Evolutionary conservation across 2,113 vertebrate species (phyloP).

Genomic region (Sprattus sprattus): DNA sequence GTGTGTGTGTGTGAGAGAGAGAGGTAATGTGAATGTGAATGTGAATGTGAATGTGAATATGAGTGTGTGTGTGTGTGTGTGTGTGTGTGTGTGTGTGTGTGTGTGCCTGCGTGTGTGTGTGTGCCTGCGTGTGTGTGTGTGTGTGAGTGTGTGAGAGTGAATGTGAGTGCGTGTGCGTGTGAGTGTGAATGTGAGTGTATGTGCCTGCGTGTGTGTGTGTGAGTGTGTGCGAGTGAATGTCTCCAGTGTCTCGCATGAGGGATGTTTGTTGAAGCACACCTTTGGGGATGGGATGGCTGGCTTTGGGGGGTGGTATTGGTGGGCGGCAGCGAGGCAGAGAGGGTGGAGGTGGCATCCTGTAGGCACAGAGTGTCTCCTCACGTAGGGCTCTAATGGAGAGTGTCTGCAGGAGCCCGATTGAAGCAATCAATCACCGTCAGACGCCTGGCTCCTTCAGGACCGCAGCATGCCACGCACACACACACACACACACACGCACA

Average conservation of each 20-base stretch:
- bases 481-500: conserved; percentile 18
- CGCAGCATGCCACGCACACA: conserved; percentile 26
- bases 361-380: conserved; percentile 56
- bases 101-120: neutral
- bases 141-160: neutral
- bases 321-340: conserved; percentile 11
- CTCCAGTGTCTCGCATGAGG: neutral
- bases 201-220: neutral
- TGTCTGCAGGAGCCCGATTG: conserved; percentile 53
- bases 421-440: conserved; percentile 60
- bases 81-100: neutral
- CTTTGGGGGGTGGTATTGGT: neutral
- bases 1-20: neutral
- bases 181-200: neutral
- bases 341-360: conserved; percentile 32
- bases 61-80: neutral
- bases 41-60: neutral
- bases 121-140: neutral
- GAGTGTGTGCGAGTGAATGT: neutral
- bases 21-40: neutral
- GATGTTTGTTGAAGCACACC: conserved; percentile 1
- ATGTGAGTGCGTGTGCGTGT: neutral
- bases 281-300: neutral
- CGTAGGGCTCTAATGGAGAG: conserved; percentile 55
- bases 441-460: conserved; percentile 37